Evolutionary conservation across 1,140 invertebrate genomes (phyloP), one percentile per base, ranked within the genome.

Genomic region (Heliconius himera): DNA sequence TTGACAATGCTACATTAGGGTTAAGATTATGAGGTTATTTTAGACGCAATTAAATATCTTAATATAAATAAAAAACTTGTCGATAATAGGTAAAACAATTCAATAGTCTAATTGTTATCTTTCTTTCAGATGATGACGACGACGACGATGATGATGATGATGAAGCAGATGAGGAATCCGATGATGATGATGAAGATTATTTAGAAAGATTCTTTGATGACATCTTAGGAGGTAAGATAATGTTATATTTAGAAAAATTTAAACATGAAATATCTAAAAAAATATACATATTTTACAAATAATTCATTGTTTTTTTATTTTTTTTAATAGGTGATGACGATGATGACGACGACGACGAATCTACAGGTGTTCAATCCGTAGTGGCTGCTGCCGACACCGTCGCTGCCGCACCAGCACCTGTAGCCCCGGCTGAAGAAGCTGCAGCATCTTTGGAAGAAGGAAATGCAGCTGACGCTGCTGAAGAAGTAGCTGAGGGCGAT

Each of bases 161-260:
- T 70, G 96, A 96, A n/a, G 96, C 96, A 77, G 96, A 96, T 41
- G 96, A 96, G 46, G 96, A 96, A 36, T 97, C 97, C 83, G 97
- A 97, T 78, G 97, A 97, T 75, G 97, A 97, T 33, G 97, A 97
- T 79, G 96, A 96, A 76, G 97, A 98, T 88, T 97, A 97, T 82
- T 94, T 98, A 84, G 97, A 97, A 85, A 95, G 97, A 84, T 96
- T 98, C 90, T 97, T 98, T 90, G 97, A 97, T 86, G 97, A 97
- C 88, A 97, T 97, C 90, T 94, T 98, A 85, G 97, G 97, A 95
- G 92, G 92, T 90, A 81, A 88, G 79, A 74, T 29, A 66, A 60
- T 60, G 8, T 66, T n/a, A 16, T 13, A 26, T n/a, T 8, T 56
- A 66, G n/a, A 9, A 22, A n/a, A 66, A 4, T 66, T 66, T 29